A percentile compares a stretch with the other conserved stretches of the same genome.
Evolutionary conservation across 2,888 invertebrate genomes (phyloP).

Genomic region (Terebella lapidaria): DNA sequence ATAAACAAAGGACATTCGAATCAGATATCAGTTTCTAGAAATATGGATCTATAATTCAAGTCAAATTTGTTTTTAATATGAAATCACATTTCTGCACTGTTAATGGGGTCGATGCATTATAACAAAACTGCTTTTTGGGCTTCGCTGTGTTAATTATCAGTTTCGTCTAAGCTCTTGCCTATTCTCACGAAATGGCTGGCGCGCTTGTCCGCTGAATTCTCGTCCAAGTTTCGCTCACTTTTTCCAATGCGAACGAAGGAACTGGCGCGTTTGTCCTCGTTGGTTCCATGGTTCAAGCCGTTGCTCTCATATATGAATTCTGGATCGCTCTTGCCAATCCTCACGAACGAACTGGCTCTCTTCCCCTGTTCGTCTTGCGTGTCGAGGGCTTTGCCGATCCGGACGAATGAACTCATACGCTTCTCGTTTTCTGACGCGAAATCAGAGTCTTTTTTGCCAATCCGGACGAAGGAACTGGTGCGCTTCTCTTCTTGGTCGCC

Average conservation of each 20-base stretch:
- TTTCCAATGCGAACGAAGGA: constrained; percentile 18
- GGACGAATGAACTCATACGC: constrained; percentile 13
- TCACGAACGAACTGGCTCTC: constrained; percentile 13
- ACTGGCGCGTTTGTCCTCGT: constrained; percentile 12
- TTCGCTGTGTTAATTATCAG: too few species aligned
- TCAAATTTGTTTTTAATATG: too few species aligned
- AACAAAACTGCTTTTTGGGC: too few species aligned
- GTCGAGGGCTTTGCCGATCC: constrained; percentile 14
- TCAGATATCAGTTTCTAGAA: too few species aligned
- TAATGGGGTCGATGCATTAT: too few species aligned
- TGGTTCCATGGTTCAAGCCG: too few species aligned
- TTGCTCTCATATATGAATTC: background rate
- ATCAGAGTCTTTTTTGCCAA: constrained; percentile 15
- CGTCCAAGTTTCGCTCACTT: background rate
- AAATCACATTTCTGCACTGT: too few species aligned
- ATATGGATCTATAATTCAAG: too few species aligned
- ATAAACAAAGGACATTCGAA: too few species aligned
- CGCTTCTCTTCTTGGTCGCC: constrained; percentile 7
- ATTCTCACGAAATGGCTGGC: constrained; percentile 16
- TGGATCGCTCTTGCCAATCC: constrained; percentile 11
- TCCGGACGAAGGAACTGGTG: constrained; percentile 16
- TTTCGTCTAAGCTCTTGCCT: too few species aligned
- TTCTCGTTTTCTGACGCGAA: background rate
- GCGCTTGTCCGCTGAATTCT: constrained; percentile 6
- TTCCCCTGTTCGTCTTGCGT: background rate